Percentiles rank a stretch among this genome's conserved stretches.
phyloP scores from a whole-genome alignment of 2,888 invertebrate genomes.

The Pammene aurita region DNA sequence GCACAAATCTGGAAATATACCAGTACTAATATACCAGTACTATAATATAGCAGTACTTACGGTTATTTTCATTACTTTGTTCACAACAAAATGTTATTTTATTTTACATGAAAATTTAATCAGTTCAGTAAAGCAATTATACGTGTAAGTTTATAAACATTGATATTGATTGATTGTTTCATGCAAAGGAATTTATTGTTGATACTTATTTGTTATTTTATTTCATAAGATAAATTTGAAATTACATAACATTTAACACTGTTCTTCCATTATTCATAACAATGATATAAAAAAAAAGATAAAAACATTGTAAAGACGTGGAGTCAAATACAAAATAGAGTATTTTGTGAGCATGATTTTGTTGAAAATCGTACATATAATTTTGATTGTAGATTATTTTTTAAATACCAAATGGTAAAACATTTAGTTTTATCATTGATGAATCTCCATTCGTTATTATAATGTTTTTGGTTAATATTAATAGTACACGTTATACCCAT shows the following conservation, averaged over 20 bases:
- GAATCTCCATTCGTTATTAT: neutral
- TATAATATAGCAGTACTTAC: neutral
- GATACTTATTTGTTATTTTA: neutral
- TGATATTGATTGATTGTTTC: too few species aligned
- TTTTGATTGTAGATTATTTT: neutral
- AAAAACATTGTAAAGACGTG: slow-evolving; percentile 49
- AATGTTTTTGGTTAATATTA: too few species aligned
- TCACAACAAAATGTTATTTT: too few species aligned
- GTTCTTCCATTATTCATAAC: slow-evolving; percentile 26
- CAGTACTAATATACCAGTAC: too few species aligned
- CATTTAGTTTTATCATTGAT: neutral
- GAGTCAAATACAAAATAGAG: slow-evolving; percentile 39
- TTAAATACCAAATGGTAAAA: neutral
- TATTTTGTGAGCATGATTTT: slow-evolving; percentile 24
- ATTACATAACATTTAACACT: neutral
- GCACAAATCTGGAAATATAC: slow-evolving; percentile 1
- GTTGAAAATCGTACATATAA: slow-evolving; percentile 2
- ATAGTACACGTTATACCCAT: neutral
- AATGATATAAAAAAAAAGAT: slow-evolving; percentile 24
- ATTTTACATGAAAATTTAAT: too few species aligned
- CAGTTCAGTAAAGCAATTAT: too few species aligned
- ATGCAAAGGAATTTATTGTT: too few species aligned
- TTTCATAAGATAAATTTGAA: neutral
- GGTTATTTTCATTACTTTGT: too few species aligned
- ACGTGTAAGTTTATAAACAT: too few species aligned